phyloP scores from a whole-genome alignment of 2,797 vertebrate genomes.

The Acanthopagrus latus region DNA sequence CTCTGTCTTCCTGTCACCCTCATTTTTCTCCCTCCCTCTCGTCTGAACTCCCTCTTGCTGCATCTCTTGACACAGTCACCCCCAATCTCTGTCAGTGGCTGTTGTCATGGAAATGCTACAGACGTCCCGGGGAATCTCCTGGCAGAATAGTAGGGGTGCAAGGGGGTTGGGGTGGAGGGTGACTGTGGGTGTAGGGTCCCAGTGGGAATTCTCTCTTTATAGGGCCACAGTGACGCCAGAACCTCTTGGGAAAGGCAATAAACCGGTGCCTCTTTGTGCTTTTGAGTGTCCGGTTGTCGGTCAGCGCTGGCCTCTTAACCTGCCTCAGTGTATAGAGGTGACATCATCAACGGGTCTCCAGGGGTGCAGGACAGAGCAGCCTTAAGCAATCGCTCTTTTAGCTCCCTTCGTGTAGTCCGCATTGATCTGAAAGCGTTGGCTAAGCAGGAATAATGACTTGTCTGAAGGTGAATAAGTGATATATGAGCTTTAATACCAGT shows the following conservation, averaged over 20 bases:
- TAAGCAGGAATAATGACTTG: constrained; percentile 48
- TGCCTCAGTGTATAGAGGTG: constrained; percentile 68
- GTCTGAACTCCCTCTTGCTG: constrained; percentile 32
- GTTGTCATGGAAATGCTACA: constrained; percentile 85
- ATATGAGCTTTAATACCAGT: constrained; percentile 38
- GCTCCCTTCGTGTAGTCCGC: constrained; percentile 36
- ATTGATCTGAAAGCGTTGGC: constrained; percentile 52
- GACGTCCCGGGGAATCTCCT: constrained; percentile 80
- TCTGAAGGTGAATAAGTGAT: constrained; percentile 58
- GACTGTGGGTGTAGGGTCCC: constrained; percentile 78
- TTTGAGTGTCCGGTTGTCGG: constrained; percentile 78
- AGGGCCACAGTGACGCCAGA: constrained; percentile 84
- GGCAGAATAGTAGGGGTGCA: constrained; percentile 76
- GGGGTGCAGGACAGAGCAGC: constrained; percentile 50
- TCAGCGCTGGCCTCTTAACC: constrained; percentile 79
- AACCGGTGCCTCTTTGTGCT: constrained; percentile 83
- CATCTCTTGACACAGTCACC: constrained; percentile 75
- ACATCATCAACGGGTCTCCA: constrained; percentile 75
- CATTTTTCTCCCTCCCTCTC: constrained; percentile 39
- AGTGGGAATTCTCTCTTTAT: constrained; percentile 86
- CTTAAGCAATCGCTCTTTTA: constrained; percentile 54
- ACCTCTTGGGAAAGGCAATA: constrained; percentile 86
- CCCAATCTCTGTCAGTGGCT: constrained; percentile 62
- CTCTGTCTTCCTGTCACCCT: constrained; percentile 59
- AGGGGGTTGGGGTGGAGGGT: constrained; percentile 68